phyloP scores from a whole-genome alignment of 53 echinoderm and acorn worm species.

The Holothuria leucospilota region DNA sequence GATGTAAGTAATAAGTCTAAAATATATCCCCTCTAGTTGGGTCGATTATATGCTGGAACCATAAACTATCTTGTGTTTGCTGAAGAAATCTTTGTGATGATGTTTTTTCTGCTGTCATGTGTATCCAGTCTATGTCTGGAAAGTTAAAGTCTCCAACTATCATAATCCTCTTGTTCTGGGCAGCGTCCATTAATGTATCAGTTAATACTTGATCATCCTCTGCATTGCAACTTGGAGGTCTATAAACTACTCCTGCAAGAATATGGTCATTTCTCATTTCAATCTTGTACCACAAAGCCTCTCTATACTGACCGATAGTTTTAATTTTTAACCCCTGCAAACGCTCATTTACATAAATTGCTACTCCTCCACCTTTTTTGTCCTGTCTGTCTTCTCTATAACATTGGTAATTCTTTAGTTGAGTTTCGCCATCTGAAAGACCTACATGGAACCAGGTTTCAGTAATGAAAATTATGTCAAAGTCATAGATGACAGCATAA shows the following conservation, averaged over 20 bases:
- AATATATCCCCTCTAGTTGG: not conserved
- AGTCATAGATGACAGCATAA: too few species aligned
- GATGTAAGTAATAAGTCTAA: not conserved
- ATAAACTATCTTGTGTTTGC: not conserved
- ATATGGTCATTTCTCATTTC: not conserved
- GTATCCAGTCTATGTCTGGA: not conserved
- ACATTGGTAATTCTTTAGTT: too few species aligned
- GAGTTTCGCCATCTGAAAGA: too few species aligned
- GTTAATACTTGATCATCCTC: not conserved
- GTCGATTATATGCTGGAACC: not conserved
- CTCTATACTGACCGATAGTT: too few species aligned
- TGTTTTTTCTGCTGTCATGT: not conserved
- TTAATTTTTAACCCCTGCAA: too few species aligned
- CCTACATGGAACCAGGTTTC: too few species aligned
- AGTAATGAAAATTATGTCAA: too few species aligned
- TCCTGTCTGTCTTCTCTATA: too few species aligned
- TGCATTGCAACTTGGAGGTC: not conserved
- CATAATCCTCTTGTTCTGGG: too few species aligned
- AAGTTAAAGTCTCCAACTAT: not conserved
- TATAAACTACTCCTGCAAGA: not conserved
- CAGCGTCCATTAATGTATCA: not conserved
- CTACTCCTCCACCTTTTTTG: too few species aligned
- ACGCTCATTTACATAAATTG: too few species aligned
- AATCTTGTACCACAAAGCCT: not conserved
- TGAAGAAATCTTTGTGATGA: not conserved